Percentiles rank a stretch among this genome's conserved stretches.
phyloP scores from a whole-genome alignment of 2,797 vertebrate species.

The Gorsachius magnificus region DNA sequence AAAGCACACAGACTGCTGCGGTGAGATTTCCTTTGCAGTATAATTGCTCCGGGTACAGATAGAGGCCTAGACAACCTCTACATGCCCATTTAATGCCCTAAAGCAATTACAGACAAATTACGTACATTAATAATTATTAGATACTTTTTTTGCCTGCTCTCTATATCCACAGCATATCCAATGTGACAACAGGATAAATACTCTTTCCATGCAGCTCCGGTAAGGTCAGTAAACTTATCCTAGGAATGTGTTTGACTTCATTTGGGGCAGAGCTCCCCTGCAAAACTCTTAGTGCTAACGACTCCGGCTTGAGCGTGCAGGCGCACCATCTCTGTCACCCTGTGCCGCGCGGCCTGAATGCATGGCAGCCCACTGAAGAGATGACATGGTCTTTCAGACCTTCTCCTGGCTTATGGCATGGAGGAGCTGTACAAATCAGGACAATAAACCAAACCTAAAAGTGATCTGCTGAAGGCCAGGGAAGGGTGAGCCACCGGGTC shows the following conservation, averaged over 20 bases:
- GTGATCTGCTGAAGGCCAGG: background rate
- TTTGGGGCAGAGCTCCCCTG: background rate
- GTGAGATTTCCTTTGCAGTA: background rate
- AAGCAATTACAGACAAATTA: background rate
- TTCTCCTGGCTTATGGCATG: background rate
- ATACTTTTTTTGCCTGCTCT: background rate
- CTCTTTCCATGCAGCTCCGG: background rate
- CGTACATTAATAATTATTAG: background rate
- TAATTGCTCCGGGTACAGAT: background rate
- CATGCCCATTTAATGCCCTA: background rate
- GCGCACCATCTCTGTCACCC: background rate
- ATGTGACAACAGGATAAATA: background rate
- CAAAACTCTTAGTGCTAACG: background rate
- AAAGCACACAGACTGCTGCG: background rate
- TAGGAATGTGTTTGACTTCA: background rate
- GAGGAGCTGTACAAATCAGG: background rate
- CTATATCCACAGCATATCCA: background rate
- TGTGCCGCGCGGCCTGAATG: fast-evolving
- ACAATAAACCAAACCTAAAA: background rate
- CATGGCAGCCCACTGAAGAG: background rate
- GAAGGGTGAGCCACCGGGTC: constrained; percentile 8
- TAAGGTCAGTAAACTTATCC: background rate
- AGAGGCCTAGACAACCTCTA: background rate
- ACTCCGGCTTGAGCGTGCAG: background rate
- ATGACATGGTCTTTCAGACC: background rate